phyloP scores from a whole-genome alignment of 1,140 invertebrate species.

The Meloidogyne hapla region DNA sequence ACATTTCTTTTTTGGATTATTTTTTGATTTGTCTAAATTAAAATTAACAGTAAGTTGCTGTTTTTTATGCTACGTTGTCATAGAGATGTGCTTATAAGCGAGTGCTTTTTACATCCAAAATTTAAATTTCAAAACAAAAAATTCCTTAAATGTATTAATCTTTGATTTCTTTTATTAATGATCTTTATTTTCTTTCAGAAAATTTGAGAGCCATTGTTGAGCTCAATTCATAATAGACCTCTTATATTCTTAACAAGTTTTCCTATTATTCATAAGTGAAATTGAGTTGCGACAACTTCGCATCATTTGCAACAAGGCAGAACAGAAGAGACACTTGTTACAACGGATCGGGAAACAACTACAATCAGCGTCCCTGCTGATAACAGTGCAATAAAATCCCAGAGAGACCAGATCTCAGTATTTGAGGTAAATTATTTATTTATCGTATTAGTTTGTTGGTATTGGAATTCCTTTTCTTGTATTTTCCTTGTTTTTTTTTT shows the following conservation, averaged over 20 bases:
- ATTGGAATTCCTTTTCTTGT: too few relatives aligned
- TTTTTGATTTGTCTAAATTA: not conserved
- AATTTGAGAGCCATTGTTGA: not conserved
- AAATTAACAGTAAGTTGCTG: not conserved
- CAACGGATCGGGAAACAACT: not conserved
- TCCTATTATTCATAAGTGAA: not conserved
- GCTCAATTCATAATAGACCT: not conserved
- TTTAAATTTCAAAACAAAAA: not conserved
- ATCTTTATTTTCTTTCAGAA: too few relatives aligned
- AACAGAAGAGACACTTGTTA: not conserved
- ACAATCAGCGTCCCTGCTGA: not conserved
- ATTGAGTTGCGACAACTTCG: not conserved
- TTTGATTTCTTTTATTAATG: too few relatives aligned
- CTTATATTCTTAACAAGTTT: not conserved
- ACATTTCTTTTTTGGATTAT: not conserved
- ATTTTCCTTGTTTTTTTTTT: too few relatives aligned
- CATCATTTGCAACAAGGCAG: not conserved
- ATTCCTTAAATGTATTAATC: not conserved
- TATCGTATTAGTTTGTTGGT: too few relatives aligned
- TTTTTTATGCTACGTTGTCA: not conserved
- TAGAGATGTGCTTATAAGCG: not conserved
- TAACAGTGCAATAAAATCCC: slow-evolving; percentile 9
- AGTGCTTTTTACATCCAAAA: not conserved
- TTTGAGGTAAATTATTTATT: not conserved
- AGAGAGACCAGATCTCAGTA: not conserved